These are phyloP conservation scores for Palythoa grandiflora DNA, from an alignment of 92 coral and sea anemone species.

Conservation along the genomic window DNA sequence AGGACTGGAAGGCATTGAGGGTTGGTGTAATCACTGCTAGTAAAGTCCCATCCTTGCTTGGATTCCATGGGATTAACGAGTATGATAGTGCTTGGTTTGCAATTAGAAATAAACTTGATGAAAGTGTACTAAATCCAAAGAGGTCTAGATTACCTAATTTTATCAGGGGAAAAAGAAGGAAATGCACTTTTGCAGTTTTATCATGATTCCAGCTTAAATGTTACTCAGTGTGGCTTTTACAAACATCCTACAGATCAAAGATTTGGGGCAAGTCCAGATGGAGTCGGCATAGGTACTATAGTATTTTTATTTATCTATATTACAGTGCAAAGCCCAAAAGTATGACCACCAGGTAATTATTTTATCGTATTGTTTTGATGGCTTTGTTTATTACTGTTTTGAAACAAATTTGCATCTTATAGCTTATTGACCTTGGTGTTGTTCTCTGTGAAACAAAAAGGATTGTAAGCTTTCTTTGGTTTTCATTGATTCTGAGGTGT, in stretches of 20 bases:
- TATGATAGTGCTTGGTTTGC: conserved; percentile 74
- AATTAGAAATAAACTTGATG: conserved; percentile 49
- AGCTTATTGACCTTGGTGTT: conserved; percentile 4
- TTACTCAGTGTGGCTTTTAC: conserved; percentile 48
- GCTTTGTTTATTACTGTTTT: conserved; percentile 2
- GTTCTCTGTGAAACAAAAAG: not conserved
- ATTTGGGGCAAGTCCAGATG: conserved; percentile 62
- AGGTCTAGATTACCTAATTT: conserved; percentile 42
- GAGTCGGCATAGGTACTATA: conserved; percentile 41
- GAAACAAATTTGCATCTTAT: conserved; percentile 5
- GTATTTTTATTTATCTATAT: too few species aligned
- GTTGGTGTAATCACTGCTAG: conserved; percentile 66
- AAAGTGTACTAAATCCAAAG: conserved; percentile 35
- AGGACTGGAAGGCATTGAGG: conserved; percentile 51
- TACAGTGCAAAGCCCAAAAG: conserved; percentile 4
- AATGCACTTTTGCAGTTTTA: conserved; percentile 42
- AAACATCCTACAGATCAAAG: conserved; percentile 49
- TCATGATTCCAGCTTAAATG: conserved; percentile 23
- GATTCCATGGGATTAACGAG: conserved; percentile 44
- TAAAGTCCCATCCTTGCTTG: conserved; percentile 66
- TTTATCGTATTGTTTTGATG: not conserved
- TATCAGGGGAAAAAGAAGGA: conserved; percentile 48
- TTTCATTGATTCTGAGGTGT: conserved; percentile 4
- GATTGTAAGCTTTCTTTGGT: not conserved
- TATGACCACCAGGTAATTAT: conserved; percentile 25